A percentile compares a stretch with the other conserved stretches of the same genome.
Evolutionary conservation across 2,113 vertebrate genomes (phyloP).

Genomic region (Aegithalos caudatus): DNA sequence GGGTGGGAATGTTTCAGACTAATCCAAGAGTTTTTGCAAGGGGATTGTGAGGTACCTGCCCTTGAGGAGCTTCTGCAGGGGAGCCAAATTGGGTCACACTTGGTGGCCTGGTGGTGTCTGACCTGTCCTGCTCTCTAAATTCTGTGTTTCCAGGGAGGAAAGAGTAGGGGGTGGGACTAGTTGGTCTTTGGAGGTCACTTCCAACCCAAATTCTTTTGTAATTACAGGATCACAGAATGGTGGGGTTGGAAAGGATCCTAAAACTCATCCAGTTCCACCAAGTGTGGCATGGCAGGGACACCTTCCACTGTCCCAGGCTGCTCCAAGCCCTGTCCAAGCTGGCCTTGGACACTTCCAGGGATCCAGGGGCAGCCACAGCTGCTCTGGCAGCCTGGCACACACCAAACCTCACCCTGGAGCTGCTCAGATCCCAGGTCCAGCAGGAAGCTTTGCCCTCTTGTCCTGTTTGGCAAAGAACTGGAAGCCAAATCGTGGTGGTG

Average conservation of each 20-base stretch:
- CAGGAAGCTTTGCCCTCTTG: not conserved
- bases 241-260: not conserved
- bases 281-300: not conserved
- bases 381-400: not conserved
- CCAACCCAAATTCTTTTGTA: not conserved
- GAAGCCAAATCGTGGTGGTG: fast-evolving
- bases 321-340: fast-evolving
- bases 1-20: not conserved
- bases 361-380: not conserved
- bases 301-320: fast-evolving
- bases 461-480: not conserved
- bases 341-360: not conserved
- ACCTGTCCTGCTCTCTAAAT: not conserved
- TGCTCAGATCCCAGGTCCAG: not conserved
- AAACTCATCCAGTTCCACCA: not conserved
- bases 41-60: not conserved
- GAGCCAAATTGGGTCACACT: not conserved
- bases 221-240: not conserved
- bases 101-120: not conserved
- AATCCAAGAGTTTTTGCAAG: not conserved
- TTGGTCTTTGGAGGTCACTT: not conserved
- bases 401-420: not conserved
- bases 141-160: not conserved
- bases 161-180: not conserved
- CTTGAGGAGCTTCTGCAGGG: not conserved